Percentiles rank a stretch among this genome's conserved stretches.
These are phyloP conservation scores for Coregonus clupeaformis DNA, from an alignment of 2,113 vertebrate genomes.

Conservation along the genomic window DNA sequence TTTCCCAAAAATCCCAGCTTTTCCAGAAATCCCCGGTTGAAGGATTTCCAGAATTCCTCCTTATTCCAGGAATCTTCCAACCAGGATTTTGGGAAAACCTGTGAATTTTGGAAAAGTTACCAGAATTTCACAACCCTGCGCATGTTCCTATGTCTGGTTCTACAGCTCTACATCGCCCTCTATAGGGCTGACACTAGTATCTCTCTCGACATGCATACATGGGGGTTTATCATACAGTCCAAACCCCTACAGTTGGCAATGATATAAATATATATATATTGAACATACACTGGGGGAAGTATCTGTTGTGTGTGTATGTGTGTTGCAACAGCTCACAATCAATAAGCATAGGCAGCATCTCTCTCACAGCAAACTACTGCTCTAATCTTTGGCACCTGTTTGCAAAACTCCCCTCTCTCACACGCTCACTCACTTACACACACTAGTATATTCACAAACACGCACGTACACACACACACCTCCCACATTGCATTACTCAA, in stretches of 20 bases:
- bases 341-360: conserved; percentile 44
- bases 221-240: background rate
- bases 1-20: too few relatives aligned
- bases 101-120: too few relatives aligned
- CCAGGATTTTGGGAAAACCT: too few relatives aligned
- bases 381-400: conserved; percentile 52
- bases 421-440: conserved; percentile 7
- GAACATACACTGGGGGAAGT: background rate
- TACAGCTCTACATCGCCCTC: conserved; percentile 42
- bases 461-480: background rate
- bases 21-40: too few relatives aligned
- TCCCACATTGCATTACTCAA: conserved; percentile 44
- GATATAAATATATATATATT: background rate
- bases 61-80: too few relatives aligned
- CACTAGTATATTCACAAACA: conserved; percentile 31
- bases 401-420: conserved; percentile 42
- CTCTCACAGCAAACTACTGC: conserved; percentile 56
- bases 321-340: conserved; percentile 58
- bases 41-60: too few relatives aligned
- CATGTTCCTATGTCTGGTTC: background rate
- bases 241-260: conserved; percentile 14
- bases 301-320: conserved; percentile 58
- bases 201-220: conserved; percentile 11
- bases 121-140: background rate
- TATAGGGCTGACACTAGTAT: conserved; percentile 27